Percentiles rank a stretch among this genome's conserved stretches.
phyloP scores from a whole-genome alignment of 2,113 vertebrate genomes.

The Lates calcarifer region DNA sequence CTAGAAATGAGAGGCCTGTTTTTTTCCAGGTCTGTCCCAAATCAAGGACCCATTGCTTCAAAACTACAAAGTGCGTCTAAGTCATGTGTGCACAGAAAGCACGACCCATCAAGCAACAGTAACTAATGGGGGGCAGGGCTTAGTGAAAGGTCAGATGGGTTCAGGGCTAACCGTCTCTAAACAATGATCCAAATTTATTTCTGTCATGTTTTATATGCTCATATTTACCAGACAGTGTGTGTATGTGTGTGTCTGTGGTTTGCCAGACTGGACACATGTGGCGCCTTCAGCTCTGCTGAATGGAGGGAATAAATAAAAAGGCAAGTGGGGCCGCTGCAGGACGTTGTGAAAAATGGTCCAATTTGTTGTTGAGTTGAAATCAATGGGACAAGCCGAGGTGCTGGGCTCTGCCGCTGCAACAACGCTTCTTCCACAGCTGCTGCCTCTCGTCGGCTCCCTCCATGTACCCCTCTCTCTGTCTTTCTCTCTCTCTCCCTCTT shows the following conservation, averaged over 20 bases:
- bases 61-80: background rate
- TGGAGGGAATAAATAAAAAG: slow-evolving; percentile 68
- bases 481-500: background rate
- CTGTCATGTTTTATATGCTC: slow-evolving; percentile 21
- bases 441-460: slow-evolving; percentile 18
- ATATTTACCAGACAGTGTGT: background rate
- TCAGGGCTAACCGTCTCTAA: background rate
- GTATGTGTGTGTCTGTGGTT: background rate
- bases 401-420: slow-evolving; percentile 36
- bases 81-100: too few species aligned
- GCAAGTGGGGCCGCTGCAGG: slow-evolving; percentile 53
- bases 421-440: slow-evolving; percentile 39
- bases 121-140: background rate
- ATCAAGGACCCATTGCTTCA: background rate
- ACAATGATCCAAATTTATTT: slow-evolving; percentile 3
- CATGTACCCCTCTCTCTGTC: background rate
- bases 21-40: background rate
- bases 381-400: slow-evolving; percentile 68
- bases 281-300: slow-evolving; percentile 40
- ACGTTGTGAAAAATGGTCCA: slow-evolving; percentile 73
- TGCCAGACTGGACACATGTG: slow-evolving; percentile 41
- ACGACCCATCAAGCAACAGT: background rate
- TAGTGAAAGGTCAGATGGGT: background rate
- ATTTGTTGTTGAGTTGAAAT: slow-evolving; percentile 77
- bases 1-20: too few species aligned